Conservation (phyloP, 2,888 invertebrate genomes). For the Xiphydria camelus region DNA sequence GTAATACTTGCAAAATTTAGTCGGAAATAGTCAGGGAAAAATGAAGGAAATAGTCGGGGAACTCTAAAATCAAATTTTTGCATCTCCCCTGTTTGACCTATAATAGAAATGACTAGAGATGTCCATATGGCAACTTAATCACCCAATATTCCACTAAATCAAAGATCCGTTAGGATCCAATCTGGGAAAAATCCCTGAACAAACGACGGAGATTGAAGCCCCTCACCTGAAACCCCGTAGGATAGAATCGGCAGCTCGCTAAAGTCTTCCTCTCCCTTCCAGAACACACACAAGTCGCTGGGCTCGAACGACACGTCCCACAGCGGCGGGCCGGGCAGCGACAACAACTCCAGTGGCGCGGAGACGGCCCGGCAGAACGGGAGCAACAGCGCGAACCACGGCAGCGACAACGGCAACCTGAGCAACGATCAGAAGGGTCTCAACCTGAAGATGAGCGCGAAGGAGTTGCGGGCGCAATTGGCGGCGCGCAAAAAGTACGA, state of each 20-base stretch:
- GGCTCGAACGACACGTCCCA: constrained; percentile 46
- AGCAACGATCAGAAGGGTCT: constrained; percentile 58
- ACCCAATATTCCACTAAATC: too few relatives aligned
- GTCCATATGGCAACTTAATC: too few relatives aligned
- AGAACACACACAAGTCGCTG: constrained; percentile 48
- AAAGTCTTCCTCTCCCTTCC: constrained; percentile 26
- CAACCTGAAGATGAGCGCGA: constrained; percentile 89
- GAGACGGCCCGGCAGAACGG: constrained; percentile 2
- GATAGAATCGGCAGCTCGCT: constrained; percentile 24
- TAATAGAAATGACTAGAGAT: too few relatives aligned
- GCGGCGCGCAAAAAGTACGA: constrained; percentile 86
- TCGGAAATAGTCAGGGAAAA: too few relatives aligned
- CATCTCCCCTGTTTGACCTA: too few relatives aligned
- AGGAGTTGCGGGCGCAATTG: constrained; percentile 84
- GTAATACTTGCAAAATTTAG: too few relatives aligned
- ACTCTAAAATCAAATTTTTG: too few relatives aligned
- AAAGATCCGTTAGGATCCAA: too few relatives aligned
- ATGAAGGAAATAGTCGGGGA: too few relatives aligned
- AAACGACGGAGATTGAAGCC: constrained; percentile 1
- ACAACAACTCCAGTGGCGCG: constrained; percentile 9
- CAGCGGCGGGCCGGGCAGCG: constrained; percentile 34
- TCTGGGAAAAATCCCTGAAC: constrained; percentile 2
- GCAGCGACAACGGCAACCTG: constrained; percentile 26
- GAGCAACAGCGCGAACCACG: constrained; percentile 21
- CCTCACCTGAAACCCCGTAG: too few relatives aligned